Evolutionary conservation across 2,113 vertebrate species (phyloP).

Genomic region (Peromyscus leucopus): DNA sequence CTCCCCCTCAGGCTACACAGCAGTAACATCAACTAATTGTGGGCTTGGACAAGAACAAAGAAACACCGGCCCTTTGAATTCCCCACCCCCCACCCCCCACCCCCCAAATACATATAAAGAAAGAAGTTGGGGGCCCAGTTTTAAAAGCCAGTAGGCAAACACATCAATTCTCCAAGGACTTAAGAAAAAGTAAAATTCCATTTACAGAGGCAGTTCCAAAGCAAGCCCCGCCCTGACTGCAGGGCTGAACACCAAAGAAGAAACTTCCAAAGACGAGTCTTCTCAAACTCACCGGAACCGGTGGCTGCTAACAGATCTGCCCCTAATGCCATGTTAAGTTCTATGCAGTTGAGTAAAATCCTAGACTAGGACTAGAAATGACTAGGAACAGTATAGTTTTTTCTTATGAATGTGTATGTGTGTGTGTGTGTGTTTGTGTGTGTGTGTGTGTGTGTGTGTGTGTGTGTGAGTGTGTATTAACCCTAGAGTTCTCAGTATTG

Average conservation of each 20-base stretch:
- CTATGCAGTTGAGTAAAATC: neutral
- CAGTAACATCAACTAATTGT: slow-evolving; percentile 73
- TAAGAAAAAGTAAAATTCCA: slow-evolving; percentile 60
- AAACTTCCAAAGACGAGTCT: neutral
- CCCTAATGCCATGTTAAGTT: neutral
- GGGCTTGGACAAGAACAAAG: slow-evolving; percentile 83
- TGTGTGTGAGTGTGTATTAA: no score
- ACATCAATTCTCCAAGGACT: slow-evolving; percentile 22
- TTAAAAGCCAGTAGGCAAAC: slow-evolving; percentile 73
- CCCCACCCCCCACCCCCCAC: neutral
- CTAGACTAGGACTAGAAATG: neutral
- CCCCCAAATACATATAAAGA: slow-evolving; percentile 47
- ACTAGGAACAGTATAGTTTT: neutral
- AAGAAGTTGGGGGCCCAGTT: slow-evolving; percentile 48
- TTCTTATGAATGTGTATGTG: neutral
- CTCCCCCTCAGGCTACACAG: slow-evolving; percentile 26
- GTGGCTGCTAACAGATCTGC: neutral
- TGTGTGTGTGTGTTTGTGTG: no score
- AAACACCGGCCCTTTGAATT: slow-evolving; percentile 63
- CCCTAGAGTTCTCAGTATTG: neutral
- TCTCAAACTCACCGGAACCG: neutral
- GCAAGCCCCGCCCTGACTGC: neutral
- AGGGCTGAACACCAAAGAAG: neutral
- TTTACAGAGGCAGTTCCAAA: slow-evolving; percentile 59
- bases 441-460: no score